Conservation (phyloP, 2,113 vertebrate genomes). For the Neodontobutis hainanensis region DNA sequence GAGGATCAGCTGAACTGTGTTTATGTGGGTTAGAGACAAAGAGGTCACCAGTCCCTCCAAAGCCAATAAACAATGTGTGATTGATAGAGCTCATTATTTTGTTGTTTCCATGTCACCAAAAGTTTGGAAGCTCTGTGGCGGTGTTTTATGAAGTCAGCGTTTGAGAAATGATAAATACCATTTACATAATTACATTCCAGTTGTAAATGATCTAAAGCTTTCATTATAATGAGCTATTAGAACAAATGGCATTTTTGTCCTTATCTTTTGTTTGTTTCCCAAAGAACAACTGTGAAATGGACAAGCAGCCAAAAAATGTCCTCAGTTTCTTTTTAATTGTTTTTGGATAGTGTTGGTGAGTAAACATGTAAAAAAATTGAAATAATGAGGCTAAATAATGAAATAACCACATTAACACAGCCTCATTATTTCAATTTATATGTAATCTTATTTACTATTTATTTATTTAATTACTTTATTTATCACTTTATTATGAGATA, state of each 20-base stretch:
- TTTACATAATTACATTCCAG: conserved; percentile 20
- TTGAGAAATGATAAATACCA: conserved; percentile 12
- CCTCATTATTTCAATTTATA: too few species aligned
- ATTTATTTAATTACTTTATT: too few species aligned
- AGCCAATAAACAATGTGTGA: neutral
- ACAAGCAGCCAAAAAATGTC: neutral
- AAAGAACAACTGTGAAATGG: neutral
- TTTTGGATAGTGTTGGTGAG: neutral
- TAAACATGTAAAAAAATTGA: too few species aligned
- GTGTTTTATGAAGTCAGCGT: neutral
- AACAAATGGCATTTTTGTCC: conserved; percentile 18
- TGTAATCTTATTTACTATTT: too few species aligned
- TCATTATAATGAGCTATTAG: conserved; percentile 8
- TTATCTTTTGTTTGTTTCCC: neutral
- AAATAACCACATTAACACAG: too few species aligned
- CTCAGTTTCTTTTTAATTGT: neutral
- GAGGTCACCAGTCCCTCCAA: neutral
- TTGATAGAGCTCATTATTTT: neutral
- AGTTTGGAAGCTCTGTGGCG: neutral
- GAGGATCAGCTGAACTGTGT: conserved; percentile 81
- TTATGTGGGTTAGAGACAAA: neutral
- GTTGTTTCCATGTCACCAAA: neutral
- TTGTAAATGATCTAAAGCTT: conserved; percentile 10
- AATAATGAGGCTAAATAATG: too few species aligned
- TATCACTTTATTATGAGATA: too few species aligned